A percentile compares a stretch with the other conserved stretches of the same genome.
Evolutionary conservation across 2,797 vertebrate species (phyloP).

Genomic region (Neosilurus hyrtlii): DNA sequence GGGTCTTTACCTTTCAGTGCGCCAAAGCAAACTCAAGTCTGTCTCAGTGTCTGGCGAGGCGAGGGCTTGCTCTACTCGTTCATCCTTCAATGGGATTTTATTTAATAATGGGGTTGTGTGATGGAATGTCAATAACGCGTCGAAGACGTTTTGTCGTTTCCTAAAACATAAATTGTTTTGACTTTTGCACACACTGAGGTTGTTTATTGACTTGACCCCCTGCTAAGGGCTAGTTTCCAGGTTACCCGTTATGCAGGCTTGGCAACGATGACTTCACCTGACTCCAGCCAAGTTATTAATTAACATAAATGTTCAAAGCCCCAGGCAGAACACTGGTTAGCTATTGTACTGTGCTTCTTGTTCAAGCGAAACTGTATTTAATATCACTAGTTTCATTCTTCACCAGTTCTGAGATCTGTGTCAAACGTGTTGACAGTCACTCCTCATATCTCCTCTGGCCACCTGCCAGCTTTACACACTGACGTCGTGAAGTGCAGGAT

Average conservation of each 20-base stretch:
- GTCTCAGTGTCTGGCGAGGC: slow-evolving; percentile 27
- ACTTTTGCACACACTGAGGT: slow-evolving; percentile 11
- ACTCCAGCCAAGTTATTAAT: slow-evolving; percentile 46
- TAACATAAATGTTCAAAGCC: slow-evolving; percentile 39
- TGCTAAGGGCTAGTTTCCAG: slow-evolving; percentile 13
- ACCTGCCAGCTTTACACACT: slow-evolving; percentile 22
- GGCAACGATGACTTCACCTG: slow-evolving; percentile 13
- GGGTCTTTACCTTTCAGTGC: slow-evolving; percentile 36
- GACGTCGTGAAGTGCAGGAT: slow-evolving; percentile 30
- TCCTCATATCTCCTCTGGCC: slow-evolving; percentile 17
- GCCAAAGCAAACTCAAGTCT: slow-evolving; percentile 33
- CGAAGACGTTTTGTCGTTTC: slow-evolving; percentile 5
- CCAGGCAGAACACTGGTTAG: slow-evolving; percentile 30
- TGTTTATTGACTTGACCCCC: slow-evolving; percentile 39
- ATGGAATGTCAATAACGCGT: neutral
- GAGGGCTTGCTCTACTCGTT: slow-evolving; percentile 5
- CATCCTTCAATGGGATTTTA: slow-evolving; percentile 28
- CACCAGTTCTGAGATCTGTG: slow-evolving; percentile 16
- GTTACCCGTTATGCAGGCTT: slow-evolving; percentile 24
- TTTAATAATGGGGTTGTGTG: slow-evolving; percentile 12
- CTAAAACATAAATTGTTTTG: slow-evolving; percentile 11
- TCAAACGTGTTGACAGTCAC: slow-evolving; percentile 1
- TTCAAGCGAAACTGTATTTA: slow-evolving; percentile 16
- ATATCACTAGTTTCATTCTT: slow-evolving; percentile 8
- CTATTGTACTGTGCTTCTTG: slow-evolving; percentile 11